phyloP scores from a whole-genome alignment of 2,888 invertebrate species.

The Venusia cambrica region DNA sequence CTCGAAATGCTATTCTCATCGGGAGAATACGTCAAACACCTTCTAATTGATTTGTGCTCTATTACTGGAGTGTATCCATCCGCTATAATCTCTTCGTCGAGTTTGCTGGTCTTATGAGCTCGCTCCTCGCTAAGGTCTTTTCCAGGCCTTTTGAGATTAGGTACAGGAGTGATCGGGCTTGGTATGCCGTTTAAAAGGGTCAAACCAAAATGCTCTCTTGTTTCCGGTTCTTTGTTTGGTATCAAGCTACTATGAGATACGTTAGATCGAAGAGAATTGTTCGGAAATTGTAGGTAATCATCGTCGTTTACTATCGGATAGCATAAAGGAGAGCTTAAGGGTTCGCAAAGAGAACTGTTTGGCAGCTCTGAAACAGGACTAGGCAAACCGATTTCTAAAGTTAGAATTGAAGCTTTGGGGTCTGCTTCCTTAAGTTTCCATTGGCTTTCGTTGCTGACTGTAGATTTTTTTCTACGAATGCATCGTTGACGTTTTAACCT shows the following conservation, averaged over 20 bases:
- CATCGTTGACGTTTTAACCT: slow-evolving; percentile 80
- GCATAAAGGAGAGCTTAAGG: slow-evolving; percentile 49
- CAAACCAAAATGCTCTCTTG: slow-evolving; percentile 65
- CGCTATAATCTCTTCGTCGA: slow-evolving; percentile 67
- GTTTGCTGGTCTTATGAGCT: slow-evolving; percentile 74
- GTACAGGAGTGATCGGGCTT: slow-evolving; percentile 73
- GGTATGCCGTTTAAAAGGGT: slow-evolving; percentile 75
- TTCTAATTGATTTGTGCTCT: slow-evolving; percentile 73
- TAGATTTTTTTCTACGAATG: slow-evolving; percentile 77
- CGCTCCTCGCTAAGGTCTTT: slow-evolving; percentile 67
- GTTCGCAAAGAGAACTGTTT: slow-evolving; percentile 57
- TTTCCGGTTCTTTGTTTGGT: slow-evolving; percentile 49
- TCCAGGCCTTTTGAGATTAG: slow-evolving; percentile 63
- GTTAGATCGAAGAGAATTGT: slow-evolving; percentile 52
- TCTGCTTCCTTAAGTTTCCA: slow-evolving; percentile 51
- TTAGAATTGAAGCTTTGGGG: slow-evolving; percentile 53
- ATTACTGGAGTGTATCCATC: slow-evolving; percentile 68
- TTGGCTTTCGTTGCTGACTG: slow-evolving; percentile 63
- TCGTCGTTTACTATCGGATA: slow-evolving; percentile 40
- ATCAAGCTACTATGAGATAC: slow-evolving; percentile 70
- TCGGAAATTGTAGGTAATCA: slow-evolving; percentile 33
- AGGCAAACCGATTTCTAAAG: slow-evolving; percentile 69
- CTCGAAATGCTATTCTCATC: slow-evolving; percentile 74
- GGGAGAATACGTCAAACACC: slow-evolving; percentile 82
- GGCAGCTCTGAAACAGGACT: slow-evolving; percentile 63